Percentiles rank a stretch among this genome's conserved stretches.
These are phyloP conservation scores for Phycodurus eques DNA, from an alignment of 2,113 vertebrate species.

Conservation along the genomic window DNA sequence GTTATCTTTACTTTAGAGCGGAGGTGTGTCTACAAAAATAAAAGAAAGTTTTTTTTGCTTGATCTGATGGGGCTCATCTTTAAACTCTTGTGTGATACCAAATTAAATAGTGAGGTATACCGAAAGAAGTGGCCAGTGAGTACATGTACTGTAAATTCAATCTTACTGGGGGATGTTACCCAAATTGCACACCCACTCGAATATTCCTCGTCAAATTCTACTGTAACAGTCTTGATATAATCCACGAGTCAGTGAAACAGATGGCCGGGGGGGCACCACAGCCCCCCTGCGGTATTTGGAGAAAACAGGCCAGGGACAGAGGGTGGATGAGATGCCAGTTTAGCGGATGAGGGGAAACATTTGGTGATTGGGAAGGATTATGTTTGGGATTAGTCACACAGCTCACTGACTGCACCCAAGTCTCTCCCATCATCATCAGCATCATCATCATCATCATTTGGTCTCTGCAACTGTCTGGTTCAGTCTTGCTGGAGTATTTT, in stretches of 20 bases:
- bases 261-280: slow-evolving; percentile 1
- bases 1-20: too few relatives aligned
- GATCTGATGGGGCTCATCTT: too few relatives aligned
- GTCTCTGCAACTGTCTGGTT: not conserved
- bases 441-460: slow-evolving; percentile 12
- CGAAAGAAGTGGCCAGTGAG: not conserved
- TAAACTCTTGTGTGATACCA: too few relatives aligned
- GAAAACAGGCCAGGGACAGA: not conserved
- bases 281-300: slow-evolving; percentile 13
- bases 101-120: not conserved
- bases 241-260: slow-evolving; percentile 20
- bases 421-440: slow-evolving; percentile 4
- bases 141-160: not conserved
- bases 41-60: too few relatives aligned
- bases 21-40: too few relatives aligned
- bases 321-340: slow-evolving; percentile 25
- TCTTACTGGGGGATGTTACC: not conserved
- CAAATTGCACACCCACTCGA: not conserved
- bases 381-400: slow-evolving; percentile 47
- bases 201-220: not conserved
- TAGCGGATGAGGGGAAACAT: slow-evolving; percentile 43
- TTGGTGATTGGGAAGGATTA: slow-evolving; percentile 55
- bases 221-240: slow-evolving; percentile 28
- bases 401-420: slow-evolving; percentile 25
- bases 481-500: not conserved